Evolutionary conservation across 1,140 invertebrate genomes (phyloP).

Genomic region (Ladona fulva): DNA sequence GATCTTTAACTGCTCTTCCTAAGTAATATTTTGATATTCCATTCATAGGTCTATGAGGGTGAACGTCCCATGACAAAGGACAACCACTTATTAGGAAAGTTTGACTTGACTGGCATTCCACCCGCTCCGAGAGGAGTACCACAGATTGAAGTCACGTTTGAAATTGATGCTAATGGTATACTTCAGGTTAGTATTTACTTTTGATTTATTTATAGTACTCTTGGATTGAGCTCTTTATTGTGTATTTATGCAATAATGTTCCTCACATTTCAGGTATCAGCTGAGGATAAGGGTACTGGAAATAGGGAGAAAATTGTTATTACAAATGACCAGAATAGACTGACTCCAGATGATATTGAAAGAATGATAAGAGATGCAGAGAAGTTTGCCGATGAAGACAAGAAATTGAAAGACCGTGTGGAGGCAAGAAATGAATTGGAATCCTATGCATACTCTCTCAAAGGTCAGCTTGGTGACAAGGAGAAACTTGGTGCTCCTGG

Average conservation of each 20-base stretch:
- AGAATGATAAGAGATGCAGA: conserved; percentile 98
- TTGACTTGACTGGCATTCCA: conserved; percentile 96
- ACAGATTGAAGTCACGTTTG: conserved; percentile 99
- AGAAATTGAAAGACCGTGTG: conserved; percentile 93
- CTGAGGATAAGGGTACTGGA: conserved; percentile 97
- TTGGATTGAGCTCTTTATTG: background rate
- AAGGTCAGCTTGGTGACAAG: conserved; percentile 95
- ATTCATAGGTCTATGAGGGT: conserved; percentile 82
- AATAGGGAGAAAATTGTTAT: conserved; percentile 98
- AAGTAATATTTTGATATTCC: no score
- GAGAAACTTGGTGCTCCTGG: conserved; percentile 80
- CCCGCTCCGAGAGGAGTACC: conserved; percentile 95
- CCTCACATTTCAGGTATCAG: conserved; percentile 62
- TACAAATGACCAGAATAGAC: conserved; percentile 94
- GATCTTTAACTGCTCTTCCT: no score
- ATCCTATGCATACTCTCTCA: conserved; percentile 95
- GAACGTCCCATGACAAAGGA: conserved; percentile 99
- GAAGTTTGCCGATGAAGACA: conserved; percentile 97
- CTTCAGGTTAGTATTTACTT: conserved; percentile 48
- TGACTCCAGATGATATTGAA: conserved; percentile 96
- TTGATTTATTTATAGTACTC: background rate
- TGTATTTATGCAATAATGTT: conserved; percentile 1
- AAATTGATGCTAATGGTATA: conserved; percentile 99
- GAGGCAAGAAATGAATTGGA: conserved; percentile 93
- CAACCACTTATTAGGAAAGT: conserved; percentile 95